Evolutionary conservation across 2,888 invertebrate genomes (phyloP).

Genomic region (Noctua pronuba): DNA sequence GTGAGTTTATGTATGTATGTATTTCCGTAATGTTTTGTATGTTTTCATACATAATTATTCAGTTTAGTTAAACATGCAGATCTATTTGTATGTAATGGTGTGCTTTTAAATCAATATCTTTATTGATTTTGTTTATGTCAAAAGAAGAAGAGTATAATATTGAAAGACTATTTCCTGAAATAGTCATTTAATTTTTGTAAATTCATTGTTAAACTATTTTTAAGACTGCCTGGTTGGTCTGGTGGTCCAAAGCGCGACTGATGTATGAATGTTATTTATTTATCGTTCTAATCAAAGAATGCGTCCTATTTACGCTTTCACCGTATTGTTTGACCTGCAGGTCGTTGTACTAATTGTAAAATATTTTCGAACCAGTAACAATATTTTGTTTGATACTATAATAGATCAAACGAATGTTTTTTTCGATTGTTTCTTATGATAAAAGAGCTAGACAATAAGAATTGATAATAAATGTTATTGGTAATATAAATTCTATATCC

Average conservation of each 20-base stretch:
- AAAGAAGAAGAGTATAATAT: too few relatives aligned
- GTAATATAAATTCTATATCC: too few relatives aligned
- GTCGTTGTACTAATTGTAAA: neutral
- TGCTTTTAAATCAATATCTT: neutral
- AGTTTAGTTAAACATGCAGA: neutral
- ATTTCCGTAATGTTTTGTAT: neutral
- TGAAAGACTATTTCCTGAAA: too few relatives aligned
- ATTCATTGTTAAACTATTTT: too few relatives aligned
- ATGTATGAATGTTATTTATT: slow-evolving; percentile 10
- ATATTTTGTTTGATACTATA: neutral
- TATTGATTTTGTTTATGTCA: neutral
- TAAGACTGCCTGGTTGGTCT: too few relatives aligned
- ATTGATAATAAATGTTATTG: slow-evolving; percentile 2
- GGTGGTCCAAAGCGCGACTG: too few relatives aligned
- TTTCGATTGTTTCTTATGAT: slow-evolving; percentile 13
- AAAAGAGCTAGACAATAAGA: neutral
- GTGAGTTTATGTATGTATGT: neutral
- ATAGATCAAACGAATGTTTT: slow-evolving; percentile 7
- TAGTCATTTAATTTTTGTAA: too few relatives aligned
- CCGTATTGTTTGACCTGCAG: slow-evolving; percentile 21
- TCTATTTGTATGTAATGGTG: neutral
- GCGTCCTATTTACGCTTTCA: neutral
- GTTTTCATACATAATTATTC: neutral
- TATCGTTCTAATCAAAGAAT: neutral
- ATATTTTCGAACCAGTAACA: slow-evolving; percentile 12